Percentiles rank a stretch among this genome's conserved stretches.
These are phyloP conservation scores for Eospalax fontanierii DNA, from an alignment of 2,797 vertebrate genomes.

Conservation along the genomic window DNA sequence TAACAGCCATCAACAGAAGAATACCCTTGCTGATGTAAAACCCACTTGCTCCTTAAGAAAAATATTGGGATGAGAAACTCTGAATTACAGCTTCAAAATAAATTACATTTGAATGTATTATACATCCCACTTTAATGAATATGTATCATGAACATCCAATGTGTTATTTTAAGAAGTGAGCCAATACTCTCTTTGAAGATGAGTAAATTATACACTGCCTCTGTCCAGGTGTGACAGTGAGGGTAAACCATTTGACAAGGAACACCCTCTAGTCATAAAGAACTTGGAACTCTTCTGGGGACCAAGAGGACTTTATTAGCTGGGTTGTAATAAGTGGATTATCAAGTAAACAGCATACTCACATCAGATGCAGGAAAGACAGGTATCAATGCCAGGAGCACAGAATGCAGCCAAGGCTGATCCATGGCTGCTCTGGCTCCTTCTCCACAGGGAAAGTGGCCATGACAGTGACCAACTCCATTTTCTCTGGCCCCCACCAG, in stretches of 20 bases:
- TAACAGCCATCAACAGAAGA: background rate
- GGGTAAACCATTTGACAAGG: background rate
- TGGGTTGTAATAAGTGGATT: background rate
- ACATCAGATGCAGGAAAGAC: background rate
- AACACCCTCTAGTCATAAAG: background rate
- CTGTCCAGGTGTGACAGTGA: background rate
- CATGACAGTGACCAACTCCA: background rate
- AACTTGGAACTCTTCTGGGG: background rate
- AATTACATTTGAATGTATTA: background rate
- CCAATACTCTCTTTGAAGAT: slow-evolving; percentile 22
- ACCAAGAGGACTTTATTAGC: background rate
- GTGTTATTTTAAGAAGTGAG: background rate
- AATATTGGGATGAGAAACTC: background rate
- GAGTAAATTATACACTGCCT: background rate
- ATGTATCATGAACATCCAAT: background rate
- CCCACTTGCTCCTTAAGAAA: slow-evolving; percentile 21
- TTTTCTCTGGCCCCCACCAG: background rate
- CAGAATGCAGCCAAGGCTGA: background rate
- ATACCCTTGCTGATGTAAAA: background rate
- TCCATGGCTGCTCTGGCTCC: background rate
- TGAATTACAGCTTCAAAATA: background rate
- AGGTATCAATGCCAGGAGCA: background rate
- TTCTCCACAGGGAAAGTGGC: background rate
- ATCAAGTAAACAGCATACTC: background rate
- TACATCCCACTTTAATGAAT: background rate